phyloP scores from a whole-genome alignment of 1,140 invertebrate genomes.

The Nasonia longicornis region DNA sequence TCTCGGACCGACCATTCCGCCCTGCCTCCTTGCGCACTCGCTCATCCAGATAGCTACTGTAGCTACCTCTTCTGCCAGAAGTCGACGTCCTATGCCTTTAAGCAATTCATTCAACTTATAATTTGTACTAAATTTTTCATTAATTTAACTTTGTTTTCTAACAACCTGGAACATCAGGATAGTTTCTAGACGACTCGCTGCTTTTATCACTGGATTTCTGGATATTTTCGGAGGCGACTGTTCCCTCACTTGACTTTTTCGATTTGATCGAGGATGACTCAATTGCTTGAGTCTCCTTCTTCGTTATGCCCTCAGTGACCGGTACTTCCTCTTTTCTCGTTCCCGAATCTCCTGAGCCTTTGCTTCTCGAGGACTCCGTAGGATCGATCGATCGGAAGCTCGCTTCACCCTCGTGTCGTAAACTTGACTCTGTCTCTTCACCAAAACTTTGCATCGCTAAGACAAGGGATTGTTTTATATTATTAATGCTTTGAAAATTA shows the following conservation, averaged over 20 bases:
- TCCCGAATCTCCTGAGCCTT: background rate
- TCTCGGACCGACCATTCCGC: conserved; percentile 65
- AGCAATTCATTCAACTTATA: background rate
- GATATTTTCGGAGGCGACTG: background rate
- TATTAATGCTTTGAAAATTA: too few species aligned
- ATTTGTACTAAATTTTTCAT: background rate
- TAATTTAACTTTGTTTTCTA: background rate
- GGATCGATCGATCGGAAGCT: background rate
- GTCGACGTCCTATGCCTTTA: conserved; percentile 61
- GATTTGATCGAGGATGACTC: background rate
- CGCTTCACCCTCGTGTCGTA: conserved; percentile 17
- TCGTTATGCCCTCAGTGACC: background rate
- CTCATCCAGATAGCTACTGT: conserved; percentile 63
- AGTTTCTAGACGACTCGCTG: background rate
- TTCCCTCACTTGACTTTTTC: background rate
- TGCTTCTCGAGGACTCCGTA: background rate
- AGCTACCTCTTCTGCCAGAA: conserved; percentile 59
- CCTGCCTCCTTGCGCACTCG: conserved; percentile 63
- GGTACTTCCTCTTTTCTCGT: background rate
- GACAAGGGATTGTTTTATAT: background rate
- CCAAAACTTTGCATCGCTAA: conserved; percentile 37
- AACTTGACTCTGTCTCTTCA: conserved; percentile 23
- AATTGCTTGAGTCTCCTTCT: background rate
- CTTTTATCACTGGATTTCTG: background rate
- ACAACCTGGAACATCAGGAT: conserved; percentile 56